Conservation (phyloP, 2,797 vertebrate species). For the Holocentrus rufus region DNA sequence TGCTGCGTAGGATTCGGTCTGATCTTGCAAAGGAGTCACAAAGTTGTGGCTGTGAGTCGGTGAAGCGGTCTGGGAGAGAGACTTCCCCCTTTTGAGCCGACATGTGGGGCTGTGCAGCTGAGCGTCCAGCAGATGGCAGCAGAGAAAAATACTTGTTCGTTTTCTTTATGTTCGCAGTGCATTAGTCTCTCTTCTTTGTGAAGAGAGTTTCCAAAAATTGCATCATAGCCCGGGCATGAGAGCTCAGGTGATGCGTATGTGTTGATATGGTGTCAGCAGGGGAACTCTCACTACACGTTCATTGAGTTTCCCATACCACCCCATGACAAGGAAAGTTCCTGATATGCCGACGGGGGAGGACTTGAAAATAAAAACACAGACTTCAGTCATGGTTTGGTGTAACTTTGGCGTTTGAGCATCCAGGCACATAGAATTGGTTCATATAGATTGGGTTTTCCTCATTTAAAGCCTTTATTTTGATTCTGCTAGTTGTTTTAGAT, state of each 20-base stretch:
- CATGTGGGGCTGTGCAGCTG: accelerated
- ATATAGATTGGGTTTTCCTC: accelerated
- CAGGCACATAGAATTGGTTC: accelerated
- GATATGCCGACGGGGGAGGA: accelerated
- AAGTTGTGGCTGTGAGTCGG: no score
- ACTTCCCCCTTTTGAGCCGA: no score
- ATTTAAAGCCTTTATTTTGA: accelerated
- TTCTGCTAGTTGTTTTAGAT: background rate
- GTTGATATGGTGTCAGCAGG: slow-evolving; percentile 91
- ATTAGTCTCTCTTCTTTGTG: no score
- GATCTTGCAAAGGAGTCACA: no score
- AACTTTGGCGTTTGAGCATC: accelerated
- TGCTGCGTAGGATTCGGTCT: no score
- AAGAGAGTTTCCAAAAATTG: slow-evolving; percentile 93
- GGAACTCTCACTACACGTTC: slow-evolving; percentile 88
- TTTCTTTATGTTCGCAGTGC: background rate
- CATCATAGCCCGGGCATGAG: slow-evolving; percentile 68
- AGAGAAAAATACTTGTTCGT: accelerated
- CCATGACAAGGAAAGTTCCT: slow-evolving; percentile 90
- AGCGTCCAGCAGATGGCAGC: background rate
- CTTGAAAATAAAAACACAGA: accelerated
- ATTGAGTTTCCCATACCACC: slow-evolving; percentile 87
- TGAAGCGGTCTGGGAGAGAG: no score
- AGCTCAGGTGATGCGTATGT: slow-evolving; percentile 76
- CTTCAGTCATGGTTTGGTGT: slow-evolving; percentile 42